A percentile compares a stretch with the other conserved stretches of the same genome.
Conservation (phyloP, 1,140 invertebrate genomes). For the Melipona quadrifasciata region DNA sequence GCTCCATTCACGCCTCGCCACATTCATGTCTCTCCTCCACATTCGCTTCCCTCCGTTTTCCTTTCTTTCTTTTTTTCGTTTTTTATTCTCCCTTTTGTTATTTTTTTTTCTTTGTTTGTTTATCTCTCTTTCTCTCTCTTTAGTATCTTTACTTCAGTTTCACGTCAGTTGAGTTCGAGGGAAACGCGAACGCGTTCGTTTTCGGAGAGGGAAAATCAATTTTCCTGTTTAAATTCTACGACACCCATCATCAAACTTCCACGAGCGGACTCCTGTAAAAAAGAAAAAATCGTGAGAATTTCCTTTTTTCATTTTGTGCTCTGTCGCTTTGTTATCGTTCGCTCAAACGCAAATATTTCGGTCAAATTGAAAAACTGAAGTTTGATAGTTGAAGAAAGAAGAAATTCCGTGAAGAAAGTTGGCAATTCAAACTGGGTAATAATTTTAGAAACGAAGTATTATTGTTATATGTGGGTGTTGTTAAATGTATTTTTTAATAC, state of each 20-base stretch:
- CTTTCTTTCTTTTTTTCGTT: background rate
- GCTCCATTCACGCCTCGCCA: slow-evolving; percentile 3
- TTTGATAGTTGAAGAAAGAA: background rate
- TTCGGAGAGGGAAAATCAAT: slow-evolving; percentile 8
- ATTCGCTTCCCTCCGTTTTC: background rate
- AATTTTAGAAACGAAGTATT: background rate
- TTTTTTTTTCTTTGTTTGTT: background rate
- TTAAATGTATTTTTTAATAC: background rate
- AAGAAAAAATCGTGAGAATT: slow-evolving; percentile 35
- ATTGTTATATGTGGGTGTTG: background rate
- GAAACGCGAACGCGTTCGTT: slow-evolving; percentile 22
- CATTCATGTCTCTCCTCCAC: background rate
- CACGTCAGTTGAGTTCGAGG: background rate
- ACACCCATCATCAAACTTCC: slow-evolving; percentile 43
- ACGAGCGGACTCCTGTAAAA: slow-evolving; percentile 46
- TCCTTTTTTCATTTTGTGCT: background rate
- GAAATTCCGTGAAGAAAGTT: background rate
- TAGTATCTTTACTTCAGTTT: slow-evolving; percentile 2
- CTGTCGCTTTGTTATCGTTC: background rate
- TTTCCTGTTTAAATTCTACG: slow-evolving; percentile 29
- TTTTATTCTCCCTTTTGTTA: background rate
- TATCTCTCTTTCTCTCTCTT: background rate
- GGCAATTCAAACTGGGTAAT: slow-evolving; percentile 11
- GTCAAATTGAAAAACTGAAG: background rate
- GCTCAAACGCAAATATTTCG: background rate